Evolutionary conservation across 2,113 vertebrate genomes (phyloP).

Genomic region (Catharus fuscescens): DNA sequence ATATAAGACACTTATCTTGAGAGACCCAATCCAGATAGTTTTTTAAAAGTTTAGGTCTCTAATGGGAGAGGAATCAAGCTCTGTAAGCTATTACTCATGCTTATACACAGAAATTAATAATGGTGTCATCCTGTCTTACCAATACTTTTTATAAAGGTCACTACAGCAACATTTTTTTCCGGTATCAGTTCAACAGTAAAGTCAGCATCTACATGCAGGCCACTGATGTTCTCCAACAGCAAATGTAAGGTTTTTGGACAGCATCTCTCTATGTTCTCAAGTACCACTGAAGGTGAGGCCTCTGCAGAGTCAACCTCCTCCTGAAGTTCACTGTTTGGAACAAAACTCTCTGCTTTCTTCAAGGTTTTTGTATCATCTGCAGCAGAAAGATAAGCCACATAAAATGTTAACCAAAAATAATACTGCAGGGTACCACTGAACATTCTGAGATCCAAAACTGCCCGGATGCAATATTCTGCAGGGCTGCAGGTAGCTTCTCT

Average conservation of each 20-base stretch:
- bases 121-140: conserved; percentile 70
- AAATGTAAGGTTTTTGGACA: conserved; percentile 51
- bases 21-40: background rate
- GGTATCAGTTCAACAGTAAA: conserved; percentile 81
- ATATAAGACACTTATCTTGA: background rate
- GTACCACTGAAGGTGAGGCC: conserved; percentile 53
- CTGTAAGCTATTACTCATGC: background rate
- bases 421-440: background rate
- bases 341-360: background rate
- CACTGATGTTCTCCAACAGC: conserved; percentile 80
- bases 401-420: background rate
- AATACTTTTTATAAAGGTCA: conserved; percentile 71
- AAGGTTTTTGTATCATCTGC: conserved; percentile 11
- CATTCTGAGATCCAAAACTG: background rate
- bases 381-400: background rate
- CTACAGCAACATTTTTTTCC: conserved; percentile 73
- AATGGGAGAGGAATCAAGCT: background rate
- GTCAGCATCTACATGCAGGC: background rate
- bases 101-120: background rate
- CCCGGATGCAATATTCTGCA: background rate
- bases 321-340: background rate
- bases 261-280: conserved; percentile 74
- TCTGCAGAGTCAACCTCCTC: background rate
- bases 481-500: background rate
- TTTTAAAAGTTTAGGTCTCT: background rate